A percentile compares a stretch with the other conserved stretches of the same genome.
Conservation (phyloP, 2,113 vertebrate genomes). For the Ia io region DNA sequence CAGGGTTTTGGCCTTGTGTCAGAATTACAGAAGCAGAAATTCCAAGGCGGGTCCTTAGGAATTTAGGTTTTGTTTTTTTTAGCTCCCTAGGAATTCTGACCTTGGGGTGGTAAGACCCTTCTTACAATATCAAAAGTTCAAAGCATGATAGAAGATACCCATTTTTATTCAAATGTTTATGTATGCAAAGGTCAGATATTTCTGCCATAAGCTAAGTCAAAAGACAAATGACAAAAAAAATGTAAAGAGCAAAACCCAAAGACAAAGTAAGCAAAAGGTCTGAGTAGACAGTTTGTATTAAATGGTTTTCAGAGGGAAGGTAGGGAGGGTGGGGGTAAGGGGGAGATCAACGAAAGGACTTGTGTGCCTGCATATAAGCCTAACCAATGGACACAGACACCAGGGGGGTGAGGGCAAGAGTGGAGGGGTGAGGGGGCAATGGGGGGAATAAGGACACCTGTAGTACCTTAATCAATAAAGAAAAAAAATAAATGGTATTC, state of each 20-base stretch:
- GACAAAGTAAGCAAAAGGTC: not conserved
- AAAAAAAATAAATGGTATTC: not conserved
- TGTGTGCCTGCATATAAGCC: too few relatives aligned
- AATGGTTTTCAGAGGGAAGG: not conserved
- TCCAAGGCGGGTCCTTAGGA: not conserved
- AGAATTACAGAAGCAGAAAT: conserved; percentile 1
- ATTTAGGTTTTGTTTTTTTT: not conserved
- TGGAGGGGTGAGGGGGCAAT: too few relatives aligned
- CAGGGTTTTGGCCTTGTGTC: not conserved
- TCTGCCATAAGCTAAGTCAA: not conserved
- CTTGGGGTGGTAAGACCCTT: not conserved
- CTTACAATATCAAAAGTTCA: not conserved
- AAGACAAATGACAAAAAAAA: conserved; percentile 26
- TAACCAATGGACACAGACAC: too few relatives aligned
- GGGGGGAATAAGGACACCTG: too few relatives aligned
- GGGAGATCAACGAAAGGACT: too few relatives aligned
- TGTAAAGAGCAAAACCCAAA: not conserved
- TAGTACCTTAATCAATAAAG: too few relatives aligned
- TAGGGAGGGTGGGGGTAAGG: too few relatives aligned
- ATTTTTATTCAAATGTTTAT: not conserved
- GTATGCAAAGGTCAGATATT: not conserved
- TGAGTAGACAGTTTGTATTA: not conserved
- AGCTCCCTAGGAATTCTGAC: not conserved
- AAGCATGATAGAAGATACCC: not conserved
- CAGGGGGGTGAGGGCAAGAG: too few relatives aligned